Conservation (phyloP, 2,113 vertebrate species). For the Pelvicachromis taeniatus region DNA sequence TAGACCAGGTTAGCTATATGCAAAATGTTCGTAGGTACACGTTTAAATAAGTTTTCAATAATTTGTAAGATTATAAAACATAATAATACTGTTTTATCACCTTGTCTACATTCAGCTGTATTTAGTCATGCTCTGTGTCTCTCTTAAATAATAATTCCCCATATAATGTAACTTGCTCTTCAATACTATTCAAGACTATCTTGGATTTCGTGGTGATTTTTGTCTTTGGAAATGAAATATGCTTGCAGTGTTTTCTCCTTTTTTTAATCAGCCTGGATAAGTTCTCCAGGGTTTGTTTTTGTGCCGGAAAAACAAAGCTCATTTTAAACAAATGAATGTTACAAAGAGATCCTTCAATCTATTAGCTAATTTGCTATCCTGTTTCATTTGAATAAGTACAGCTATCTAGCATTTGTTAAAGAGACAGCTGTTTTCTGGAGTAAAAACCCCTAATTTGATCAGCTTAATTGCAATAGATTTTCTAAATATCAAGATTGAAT, state of each 20-base stretch:
- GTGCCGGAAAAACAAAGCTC: conserved; percentile 45
- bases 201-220: neutral
- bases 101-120: no score
- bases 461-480: conserved; percentile 79
- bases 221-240: neutral
- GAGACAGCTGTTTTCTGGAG: conserved; percentile 69
- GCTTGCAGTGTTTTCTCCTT: neutral
- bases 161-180: neutral
- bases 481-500: conserved; percentile 81
- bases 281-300: neutral
- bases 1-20: neutral
- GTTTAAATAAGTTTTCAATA: neutral
- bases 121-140: no score
- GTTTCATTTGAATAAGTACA: conserved; percentile 74
- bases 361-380: conserved; percentile 72
- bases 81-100: no score
- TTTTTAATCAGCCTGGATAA: neutral
- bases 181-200: neutral
- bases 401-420: conserved; percentile 71
- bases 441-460: conserved; percentile 77
- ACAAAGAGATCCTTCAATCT: conserved; percentile 67
- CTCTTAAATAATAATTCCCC: neutral
- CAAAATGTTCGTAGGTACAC: neutral
- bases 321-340: conserved; percentile 67
- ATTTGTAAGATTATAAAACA: neutral